These are phyloP conservation scores for Ophion obscuratus DNA, from an alignment of 2,888 invertebrate species.

Conservation along the genomic window DNA sequence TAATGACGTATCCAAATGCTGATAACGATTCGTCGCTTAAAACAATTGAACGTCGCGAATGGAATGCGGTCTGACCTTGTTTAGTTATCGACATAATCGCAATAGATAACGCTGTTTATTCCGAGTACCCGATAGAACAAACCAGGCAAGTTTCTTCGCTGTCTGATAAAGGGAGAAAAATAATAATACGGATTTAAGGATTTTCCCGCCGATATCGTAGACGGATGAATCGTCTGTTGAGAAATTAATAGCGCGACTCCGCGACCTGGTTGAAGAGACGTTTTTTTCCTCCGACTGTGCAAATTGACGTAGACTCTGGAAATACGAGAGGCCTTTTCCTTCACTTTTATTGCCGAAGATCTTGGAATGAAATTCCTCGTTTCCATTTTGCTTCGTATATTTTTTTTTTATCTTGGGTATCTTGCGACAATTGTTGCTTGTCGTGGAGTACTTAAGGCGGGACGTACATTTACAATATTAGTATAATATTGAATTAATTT, in stretches of 20 bases:
- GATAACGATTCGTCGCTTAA: constrained; percentile 17
- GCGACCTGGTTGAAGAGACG: not conserved
- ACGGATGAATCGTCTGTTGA: not conserved
- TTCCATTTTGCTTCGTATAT: not conserved
- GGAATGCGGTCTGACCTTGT: constrained; percentile 39
- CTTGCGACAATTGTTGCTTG: not conserved
- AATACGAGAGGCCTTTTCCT: not conserved
- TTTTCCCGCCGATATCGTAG: not conserved
- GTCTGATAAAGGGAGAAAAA: not conserved
- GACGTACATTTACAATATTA: too few relatives aligned
- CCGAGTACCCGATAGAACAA: constrained; percentile 9
- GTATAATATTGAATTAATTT: too few relatives aligned
- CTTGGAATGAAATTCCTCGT: not conserved
- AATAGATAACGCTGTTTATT: constrained; percentile 33
- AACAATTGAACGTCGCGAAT: constrained; percentile 19
- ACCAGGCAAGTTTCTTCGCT: constrained; percentile 1
- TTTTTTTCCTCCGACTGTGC: not conserved
- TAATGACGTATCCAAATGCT: constrained; percentile 26
- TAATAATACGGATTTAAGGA: not conserved
- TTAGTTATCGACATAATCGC: constrained; percentile 24
- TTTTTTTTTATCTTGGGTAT: not conserved
- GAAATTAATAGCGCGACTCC: not conserved
- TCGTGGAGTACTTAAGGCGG: not conserved
- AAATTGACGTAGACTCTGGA: not conserved
- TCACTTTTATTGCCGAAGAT: not conserved